Base-by-base conservation (phyloP, 2,888 invertebrate species). In the Apeira syringaria region DNA sequence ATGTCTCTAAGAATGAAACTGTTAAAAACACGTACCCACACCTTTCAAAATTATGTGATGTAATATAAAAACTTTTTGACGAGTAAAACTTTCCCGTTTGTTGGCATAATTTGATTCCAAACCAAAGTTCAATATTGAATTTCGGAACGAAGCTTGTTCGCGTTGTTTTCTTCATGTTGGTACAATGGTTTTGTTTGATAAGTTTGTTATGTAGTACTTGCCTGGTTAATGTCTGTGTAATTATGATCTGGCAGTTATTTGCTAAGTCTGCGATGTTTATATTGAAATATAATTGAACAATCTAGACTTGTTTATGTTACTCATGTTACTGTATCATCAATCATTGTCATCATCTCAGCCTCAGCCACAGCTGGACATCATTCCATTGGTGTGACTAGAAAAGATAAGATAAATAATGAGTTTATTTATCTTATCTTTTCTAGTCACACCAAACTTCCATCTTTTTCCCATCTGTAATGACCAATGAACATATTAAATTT, bases 121-220 rank as follows among this genome's bases (percentile, higher is more conserved):
- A 62, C 59, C 59, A 50, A 69, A 71, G 56, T 67, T 58, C 62
- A 64, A 69, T 72, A 72, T 72, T 71, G 68, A 67, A 64, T 68
- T 70, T 67, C 32, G 58, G 52, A 53, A 58, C 47, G 53, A 52
- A 56, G 50, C 37, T 57, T 53, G 59, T 57, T 59, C 55, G 24
- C 37, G 33, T 45, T 49, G 49, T 50, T 50, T 47, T 52, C 50
- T 52, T 26, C 40, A 30, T 48, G 55, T 50, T 47, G 40, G 42
- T 29, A 40, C 22, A 13, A 41, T 29, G 41, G 47, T 49, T 49
- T 50, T 55, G 50, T 50, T 55, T 50, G 48, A 36, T 50, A 50
- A 48, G 40, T 55, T 55, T 38, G 28, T 47, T 51, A 53, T 34
- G 46, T 46, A 31, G 33, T 20, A 20, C 6, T 20, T 20, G 20